Evolutionary conservation across 2,888 invertebrate species (phyloP).

Genomic region (Amblyjoppa fuscipennis): DNA sequence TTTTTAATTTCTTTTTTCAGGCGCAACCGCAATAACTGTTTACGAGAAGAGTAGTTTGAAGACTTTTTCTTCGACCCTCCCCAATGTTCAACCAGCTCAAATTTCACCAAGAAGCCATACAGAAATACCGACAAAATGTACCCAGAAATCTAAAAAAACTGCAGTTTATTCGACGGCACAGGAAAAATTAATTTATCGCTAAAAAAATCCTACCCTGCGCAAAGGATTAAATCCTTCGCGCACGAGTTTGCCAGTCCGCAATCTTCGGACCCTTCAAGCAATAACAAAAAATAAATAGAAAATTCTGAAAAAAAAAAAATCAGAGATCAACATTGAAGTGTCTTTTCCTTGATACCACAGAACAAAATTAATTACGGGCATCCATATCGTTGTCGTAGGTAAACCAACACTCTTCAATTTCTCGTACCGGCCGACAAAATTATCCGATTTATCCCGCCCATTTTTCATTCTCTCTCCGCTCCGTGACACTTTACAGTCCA

Average conservation of each 20-base stretch:
- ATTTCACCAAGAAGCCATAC: not conserved
- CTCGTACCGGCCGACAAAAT: not conserved
- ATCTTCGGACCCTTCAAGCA: not conserved
- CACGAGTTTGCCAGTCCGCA: not conserved
- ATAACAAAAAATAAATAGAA: not conserved
- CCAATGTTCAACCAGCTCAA: not conserved
- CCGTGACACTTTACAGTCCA: constrained; percentile 17
- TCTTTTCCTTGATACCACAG: not conserved
- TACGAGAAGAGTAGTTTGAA: not conserved
- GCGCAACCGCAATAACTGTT: not conserved
- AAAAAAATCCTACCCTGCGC: not conserved
- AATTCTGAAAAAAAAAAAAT: constrained; percentile 7
- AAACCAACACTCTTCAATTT: not conserved
- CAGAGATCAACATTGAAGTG: not conserved
- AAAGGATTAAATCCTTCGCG: not conserved
- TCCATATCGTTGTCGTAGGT: not conserved
- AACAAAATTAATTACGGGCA: not conserved
- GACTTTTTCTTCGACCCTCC: not conserved
- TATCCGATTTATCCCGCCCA: not conserved
- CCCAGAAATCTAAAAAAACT: not conserved
- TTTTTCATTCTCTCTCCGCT: constrained; percentile 11
- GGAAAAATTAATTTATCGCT: not conserved
- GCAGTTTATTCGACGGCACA: not conserved
- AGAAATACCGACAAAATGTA: not conserved
- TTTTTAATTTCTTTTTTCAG: not conserved